These are phyloP conservation scores for Luffia ferchaultella DNA, from an alignment of 2,888 invertebrate species.

Conservation along the genomic window DNA sequence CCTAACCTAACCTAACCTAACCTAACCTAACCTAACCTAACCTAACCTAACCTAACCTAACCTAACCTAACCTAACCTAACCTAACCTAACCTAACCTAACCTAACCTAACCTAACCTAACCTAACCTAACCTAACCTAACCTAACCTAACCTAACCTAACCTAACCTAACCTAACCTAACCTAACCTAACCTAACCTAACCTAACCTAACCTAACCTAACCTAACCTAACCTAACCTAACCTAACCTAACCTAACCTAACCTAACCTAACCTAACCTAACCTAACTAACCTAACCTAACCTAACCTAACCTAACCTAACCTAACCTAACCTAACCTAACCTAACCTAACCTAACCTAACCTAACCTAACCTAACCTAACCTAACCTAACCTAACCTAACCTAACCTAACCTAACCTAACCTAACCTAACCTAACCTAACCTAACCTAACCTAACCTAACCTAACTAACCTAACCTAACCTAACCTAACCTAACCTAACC, in stretches of 20 bases:
- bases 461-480: slow-evolving; percentile 8
- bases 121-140: slow-evolving; percentile 14
- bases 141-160: slow-evolving; percentile 14
- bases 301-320: too few species aligned
- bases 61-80: slow-evolving; percentile 10
- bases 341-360: slow-evolving; percentile 12
- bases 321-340: slow-evolving; percentile 12
- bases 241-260: slow-evolving; percentile 10
- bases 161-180: slow-evolving; percentile 11
- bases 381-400: slow-evolving; percentile 14
- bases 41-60: slow-evolving; percentile 10
- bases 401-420: slow-evolving; percentile 13
- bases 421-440: slow-evolving; percentile 8
- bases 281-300: slow-evolving; percentile 12
- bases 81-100: slow-evolving; percentile 14
- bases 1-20: slow-evolving; percentile 7
- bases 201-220: slow-evolving; percentile 11
- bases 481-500: slow-evolving; percentile 8
- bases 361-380: slow-evolving; percentile 12
- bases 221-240: slow-evolving; percentile 9
- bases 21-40: slow-evolving; percentile 8
- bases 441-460: slow-evolving; percentile 8
- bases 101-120: slow-evolving; percentile 14
- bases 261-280: slow-evolving; percentile 12
- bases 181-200: slow-evolving; percentile 9